Evolutionary conservation across 2,888 invertebrate species (phyloP).

Genomic region (Coleophora flavipennella): DNA sequence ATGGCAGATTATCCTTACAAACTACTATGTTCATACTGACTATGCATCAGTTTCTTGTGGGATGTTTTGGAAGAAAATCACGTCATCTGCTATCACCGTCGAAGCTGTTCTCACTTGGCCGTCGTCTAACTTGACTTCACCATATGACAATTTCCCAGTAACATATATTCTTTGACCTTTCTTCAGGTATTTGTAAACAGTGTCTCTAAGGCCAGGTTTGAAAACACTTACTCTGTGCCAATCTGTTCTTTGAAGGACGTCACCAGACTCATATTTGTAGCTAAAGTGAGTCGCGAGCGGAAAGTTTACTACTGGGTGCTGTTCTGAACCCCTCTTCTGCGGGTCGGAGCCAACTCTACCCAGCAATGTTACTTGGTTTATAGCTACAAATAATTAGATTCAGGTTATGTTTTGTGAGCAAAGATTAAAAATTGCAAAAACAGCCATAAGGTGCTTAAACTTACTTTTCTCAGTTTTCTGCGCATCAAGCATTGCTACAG

Average conservation of each 20-base stretch:
- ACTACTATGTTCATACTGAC: conserved; percentile 15
- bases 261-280: conserved; percentile 85
- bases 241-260: conserved; percentile 87
- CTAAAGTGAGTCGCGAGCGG: conserved; percentile 91
- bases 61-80: conserved; percentile 81
- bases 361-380: conserved; percentile 88
- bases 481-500: conserved; percentile 24
- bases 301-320: conserved; percentile 90
- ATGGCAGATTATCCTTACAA: conserved; percentile 18
- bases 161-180: conserved; percentile 91
- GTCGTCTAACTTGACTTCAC: conserved; percentile 85
- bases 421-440: no score
- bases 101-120: conserved; percentile 82
- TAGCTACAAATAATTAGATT: conserved; percentile 47
- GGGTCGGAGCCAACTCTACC: conserved; percentile 93
- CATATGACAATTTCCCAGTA: conserved; percentile 87
- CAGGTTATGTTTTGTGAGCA: no score
- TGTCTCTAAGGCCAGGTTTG: conserved; percentile 85
- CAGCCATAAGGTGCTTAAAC: conserved; percentile 12
- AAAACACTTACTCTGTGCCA: conserved; percentile 94
- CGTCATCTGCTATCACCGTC: conserved; percentile 88
- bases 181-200: conserved; percentile 82
- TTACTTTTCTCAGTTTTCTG: conserved; percentile 58
- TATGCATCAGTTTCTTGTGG: background rate
- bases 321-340: conserved; percentile 84